Evolutionary conservation across 2,797 vertebrate species (phyloP), one percentile per base, ranked within the genome.

Genomic region (Notamacropus eugenii): DNA sequence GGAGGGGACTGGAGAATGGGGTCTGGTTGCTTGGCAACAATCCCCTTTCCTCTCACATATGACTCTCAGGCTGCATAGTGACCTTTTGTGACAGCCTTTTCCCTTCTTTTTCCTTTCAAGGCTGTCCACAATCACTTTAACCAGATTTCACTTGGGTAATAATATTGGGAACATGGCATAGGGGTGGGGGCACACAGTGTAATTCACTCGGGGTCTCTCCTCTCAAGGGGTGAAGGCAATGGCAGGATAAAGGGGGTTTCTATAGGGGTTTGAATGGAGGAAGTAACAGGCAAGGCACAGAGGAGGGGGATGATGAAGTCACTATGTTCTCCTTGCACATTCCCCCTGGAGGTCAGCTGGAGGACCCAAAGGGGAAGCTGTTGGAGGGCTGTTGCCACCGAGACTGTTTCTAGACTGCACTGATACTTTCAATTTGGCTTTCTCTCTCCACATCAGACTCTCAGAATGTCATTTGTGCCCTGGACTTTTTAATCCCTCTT

Each of bases 381-480:
- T 94, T 95, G 95, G 95, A 97, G 93, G 22, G 54, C 54, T 1
- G 55, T 19, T 90, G 54, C 90, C 62, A 55, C 96, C 92, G 28
- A 92, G 74, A 93, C 96, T 95, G 98, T 98, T 97, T 94, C 98
- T 97, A 97, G 98, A 97, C 93, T 96, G 97, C 96, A 40, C 91
- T 97, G 96, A 96, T 96, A 96, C 94, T 92, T 93, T 95, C 93
- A 52, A 95, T 96, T 96, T 97, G 97, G 97, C 97, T 97, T 97
- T 97, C 96, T 96, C 97, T 95, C 98, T 97, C 97, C 96, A 95
- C 97, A 97, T 97, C 98, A 97, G 97, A 98, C 95, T 97, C 97
- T 97, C 90, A 95, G 93, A 95, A 90, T 93, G 94, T 93, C 91
- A 92, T 97, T 97, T 97, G 90, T 97, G 97, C 96, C 96, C 96